Evolutionary conservation across 2,888 invertebrate species (phyloP).

Genomic region (Synergus laeviventris): DNA sequence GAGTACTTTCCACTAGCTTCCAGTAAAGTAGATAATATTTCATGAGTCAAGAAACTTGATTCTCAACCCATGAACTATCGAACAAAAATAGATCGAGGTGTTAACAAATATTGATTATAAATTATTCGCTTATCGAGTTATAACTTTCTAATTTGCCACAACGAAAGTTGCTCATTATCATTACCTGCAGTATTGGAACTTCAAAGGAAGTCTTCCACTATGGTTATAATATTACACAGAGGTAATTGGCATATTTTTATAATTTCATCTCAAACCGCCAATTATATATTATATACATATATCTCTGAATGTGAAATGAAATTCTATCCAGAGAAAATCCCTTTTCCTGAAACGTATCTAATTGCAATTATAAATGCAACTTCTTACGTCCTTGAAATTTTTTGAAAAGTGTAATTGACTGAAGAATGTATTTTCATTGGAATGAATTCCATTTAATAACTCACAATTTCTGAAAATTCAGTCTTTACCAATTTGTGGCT

Average conservation of each 20-base stretch:
- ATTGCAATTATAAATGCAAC: slow-evolving; percentile 1
- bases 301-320: not conserved
- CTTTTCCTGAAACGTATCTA: not conserved
- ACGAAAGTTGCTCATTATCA: not conserved
- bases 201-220: not conserved
- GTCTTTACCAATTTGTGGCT: no score
- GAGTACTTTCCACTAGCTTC: not conserved
- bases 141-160: not conserved
- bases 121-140: not conserved
- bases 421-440: no score
- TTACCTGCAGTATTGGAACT: not conserved
- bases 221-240: not conserved
- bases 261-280: not conserved
- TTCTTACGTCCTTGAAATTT: not conserved
- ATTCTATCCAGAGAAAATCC: not conserved
- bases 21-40: slow-evolving; percentile 4
- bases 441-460: no score
- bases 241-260: slow-evolving; percentile 6
- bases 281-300: not conserved
- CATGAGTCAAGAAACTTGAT: not conserved
- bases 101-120: not conserved
- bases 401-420: not conserved
- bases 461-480: no score
- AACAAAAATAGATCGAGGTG: not conserved
- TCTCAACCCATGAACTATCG: not conserved